Evolutionary conservation across 2,797 vertebrate genomes (phyloP).

Genomic region (Jordanella pulchra): DNA sequence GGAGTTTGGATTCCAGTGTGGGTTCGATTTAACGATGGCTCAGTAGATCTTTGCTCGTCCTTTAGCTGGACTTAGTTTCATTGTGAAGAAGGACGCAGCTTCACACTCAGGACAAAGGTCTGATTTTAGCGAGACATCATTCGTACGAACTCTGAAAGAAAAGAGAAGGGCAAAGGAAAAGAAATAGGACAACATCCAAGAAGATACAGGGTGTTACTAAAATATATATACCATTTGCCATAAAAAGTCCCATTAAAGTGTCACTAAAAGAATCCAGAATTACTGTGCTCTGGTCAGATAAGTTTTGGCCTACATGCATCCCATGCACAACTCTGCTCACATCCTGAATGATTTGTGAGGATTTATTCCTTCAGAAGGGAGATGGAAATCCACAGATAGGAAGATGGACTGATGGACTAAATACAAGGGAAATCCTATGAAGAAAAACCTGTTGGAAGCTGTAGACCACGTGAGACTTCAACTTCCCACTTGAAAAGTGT

Average conservation of each 20-base stretch:
- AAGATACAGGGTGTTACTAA: neutral
- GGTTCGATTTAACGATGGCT: constrained; percentile 66
- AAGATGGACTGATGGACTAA: neutral
- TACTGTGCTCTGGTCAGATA: neutral
- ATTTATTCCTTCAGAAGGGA: neutral
- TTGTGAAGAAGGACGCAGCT: constrained; percentile 47
- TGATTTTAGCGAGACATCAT: constrained; percentile 94
- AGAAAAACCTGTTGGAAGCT: neutral
- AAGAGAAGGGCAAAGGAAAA: constrained; percentile 21
- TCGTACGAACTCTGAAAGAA: constrained; percentile 89
- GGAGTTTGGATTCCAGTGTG: constrained; percentile 76
- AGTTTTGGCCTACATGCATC: neutral
- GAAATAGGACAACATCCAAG: constrained; percentile 9
- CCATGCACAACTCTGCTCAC: neutral
- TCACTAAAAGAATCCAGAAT: neutral
- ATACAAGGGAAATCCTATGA: neutral
- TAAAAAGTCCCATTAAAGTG: neutral
- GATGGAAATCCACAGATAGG: neutral
- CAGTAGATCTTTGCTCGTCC: constrained; percentile 62
- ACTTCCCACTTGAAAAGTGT: neutral
- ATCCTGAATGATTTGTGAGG: neutral
- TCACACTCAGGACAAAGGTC: constrained; percentile 62
- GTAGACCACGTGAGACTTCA: neutral
- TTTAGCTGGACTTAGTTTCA: constrained; percentile 42
- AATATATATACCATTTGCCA: no score